Conservation (phyloP, 2,113 vertebrate species). For the Phyllostomus hastatus region DNA sequence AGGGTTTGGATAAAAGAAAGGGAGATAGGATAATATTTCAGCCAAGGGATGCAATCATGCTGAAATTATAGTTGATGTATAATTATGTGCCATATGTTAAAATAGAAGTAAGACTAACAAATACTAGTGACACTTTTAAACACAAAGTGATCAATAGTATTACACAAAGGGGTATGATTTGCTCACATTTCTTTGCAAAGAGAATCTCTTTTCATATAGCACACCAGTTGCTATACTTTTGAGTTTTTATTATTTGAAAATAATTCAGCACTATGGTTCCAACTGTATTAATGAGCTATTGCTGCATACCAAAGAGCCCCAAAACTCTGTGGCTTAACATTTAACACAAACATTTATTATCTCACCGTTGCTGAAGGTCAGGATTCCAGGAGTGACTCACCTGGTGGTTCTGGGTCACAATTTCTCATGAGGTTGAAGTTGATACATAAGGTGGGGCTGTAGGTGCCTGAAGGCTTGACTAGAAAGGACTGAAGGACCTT, state of each 20-base stretch:
- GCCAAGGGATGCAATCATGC: not conserved
- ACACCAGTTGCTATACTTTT: not conserved
- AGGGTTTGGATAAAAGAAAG: not conserved
- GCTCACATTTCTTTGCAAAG: not conserved
- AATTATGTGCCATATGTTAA: not conserved
- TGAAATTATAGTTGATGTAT: not conserved
- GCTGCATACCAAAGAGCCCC: not conserved
- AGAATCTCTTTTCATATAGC: not conserved
- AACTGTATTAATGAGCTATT: no score
- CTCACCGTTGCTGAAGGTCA: not conserved
- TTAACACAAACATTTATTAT: not conserved
- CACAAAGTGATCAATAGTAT: not conserved
- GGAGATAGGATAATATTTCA: not conserved
- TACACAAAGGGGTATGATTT: not conserved
- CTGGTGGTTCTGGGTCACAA: not conserved
- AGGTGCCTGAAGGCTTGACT: not conserved
- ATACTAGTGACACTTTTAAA: not conserved
- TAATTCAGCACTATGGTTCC: not conserved
- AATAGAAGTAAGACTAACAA: not conserved
- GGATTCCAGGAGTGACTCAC: not conserved
- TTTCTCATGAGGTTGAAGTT: not conserved
- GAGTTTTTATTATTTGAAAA: not conserved
- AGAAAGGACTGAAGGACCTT: not conserved
- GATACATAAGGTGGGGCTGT: accelerated
- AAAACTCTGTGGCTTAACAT: not conserved